These are phyloP conservation scores for Augiades crinisus DNA, from an alignment of 2,888 invertebrate genomes.

Conservation along the genomic window DNA sequence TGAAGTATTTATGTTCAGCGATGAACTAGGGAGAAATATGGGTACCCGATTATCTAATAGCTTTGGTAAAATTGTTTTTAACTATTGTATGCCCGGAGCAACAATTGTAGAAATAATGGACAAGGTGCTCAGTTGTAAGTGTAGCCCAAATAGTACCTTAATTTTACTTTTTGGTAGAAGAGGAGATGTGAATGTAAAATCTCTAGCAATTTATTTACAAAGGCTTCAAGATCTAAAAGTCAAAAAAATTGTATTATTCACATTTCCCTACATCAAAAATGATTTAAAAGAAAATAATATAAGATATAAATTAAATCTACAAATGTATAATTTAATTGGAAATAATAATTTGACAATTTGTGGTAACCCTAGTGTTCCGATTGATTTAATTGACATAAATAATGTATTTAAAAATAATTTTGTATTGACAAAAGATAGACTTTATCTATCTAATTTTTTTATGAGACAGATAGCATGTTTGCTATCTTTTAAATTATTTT, in stretches of 20 bases:
- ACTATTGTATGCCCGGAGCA: too few species aligned
- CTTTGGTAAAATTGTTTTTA: too few species aligned
- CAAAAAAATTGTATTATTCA: neutral
- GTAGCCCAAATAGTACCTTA: too few species aligned
- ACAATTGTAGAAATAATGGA: too few species aligned
- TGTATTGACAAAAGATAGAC: neutral
- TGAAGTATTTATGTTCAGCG: too few species aligned
- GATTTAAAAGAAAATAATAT: neutral
- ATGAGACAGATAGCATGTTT: neutral
- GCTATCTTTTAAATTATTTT: neutral
- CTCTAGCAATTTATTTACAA: neutral
- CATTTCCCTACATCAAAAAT: neutral
- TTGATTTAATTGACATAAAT: neutral
- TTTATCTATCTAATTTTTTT: neutral
- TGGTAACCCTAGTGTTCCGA: too few species aligned
- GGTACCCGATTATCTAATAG: neutral
- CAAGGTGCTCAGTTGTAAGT: too few species aligned
- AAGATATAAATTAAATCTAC: neutral
- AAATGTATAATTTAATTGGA: too few species aligned
- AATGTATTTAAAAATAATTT: neutral
- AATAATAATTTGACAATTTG: too few species aligned
- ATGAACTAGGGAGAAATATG: neutral
- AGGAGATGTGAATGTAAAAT: neutral
- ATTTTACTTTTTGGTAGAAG: neutral
- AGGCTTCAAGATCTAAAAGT: neutral